Evolutionary conservation across 1,140 invertebrate genomes (phyloP), one percentile per base, ranked within the genome.

Genomic region (Platyura marginata): DNA sequence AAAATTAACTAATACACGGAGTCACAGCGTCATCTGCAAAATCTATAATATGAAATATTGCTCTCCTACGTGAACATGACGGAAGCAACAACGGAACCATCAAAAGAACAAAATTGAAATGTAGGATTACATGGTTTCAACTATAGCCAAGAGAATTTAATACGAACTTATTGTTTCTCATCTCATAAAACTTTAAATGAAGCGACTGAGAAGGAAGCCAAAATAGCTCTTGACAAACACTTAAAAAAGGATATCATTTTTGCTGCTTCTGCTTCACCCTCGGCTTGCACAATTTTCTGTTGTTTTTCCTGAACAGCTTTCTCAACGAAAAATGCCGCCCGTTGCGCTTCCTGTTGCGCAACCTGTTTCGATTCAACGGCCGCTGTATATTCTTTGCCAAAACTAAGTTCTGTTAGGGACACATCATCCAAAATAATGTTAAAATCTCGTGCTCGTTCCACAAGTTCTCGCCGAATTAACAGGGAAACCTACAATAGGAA

Each of bases 321-420:
- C 70, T 99, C 95, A 1, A 99, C 96, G 20, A 93, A 79, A 63
- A 98, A 99, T 44, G 92, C 90, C 33, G 96, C 96, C 52, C 96
- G 67, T 65, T 99, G 96, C 11, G 95, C 95, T 66, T 99, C 96
- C 69, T 99, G 96, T 61, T 98, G 95, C 13, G 94, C 94, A 15
- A 98, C 92, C 67, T 99, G 96, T 65, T 99, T 99, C 8, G 94
- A 80, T 72, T 99, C 96, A 54, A 99, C 95, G 44, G 96, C 96
- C 38, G 93, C 92, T n/a, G 94, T 93, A 56, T 99, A 99, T 66
- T 98, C 94, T 62, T 93, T 92, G 21, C 95, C 92, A 66, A 99
- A 99, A 62, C 90, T 95, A 32, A 99, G 68, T 63, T 99, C 96
- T 34, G 95, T 98, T 39, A 99, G 81, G 3, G 96, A 97, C n/a